Percentiles rank a stretch among this genome's conserved stretches.
phyloP scores from a whole-genome alignment of 2,113 vertebrate species.

The Tragulus kanchil region DNA sequence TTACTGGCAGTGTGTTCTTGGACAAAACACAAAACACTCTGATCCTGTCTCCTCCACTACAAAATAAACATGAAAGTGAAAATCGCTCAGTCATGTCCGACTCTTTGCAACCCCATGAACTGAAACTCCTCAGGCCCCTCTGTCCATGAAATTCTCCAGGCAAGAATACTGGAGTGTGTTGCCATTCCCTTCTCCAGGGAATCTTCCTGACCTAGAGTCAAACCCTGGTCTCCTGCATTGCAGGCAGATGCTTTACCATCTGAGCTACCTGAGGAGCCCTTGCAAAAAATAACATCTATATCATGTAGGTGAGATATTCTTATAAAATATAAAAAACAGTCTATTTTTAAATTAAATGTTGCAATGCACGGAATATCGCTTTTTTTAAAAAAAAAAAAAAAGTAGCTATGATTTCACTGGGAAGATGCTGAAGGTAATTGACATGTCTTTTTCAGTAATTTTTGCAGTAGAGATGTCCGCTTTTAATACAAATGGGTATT shows the following conservation, averaged over 20 bases:
- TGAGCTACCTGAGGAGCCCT: no score
- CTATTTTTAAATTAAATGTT: conserved; percentile 14
- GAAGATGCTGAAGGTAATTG: neutral
- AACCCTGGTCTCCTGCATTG: no score
- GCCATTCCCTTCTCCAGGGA: no score
- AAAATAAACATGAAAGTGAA: neutral
- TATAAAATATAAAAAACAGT: neutral
- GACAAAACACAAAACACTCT: neutral
- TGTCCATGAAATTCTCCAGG: no score
- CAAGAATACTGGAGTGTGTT: no score
- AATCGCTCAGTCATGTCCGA: no score
- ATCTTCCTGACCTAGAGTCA: no score
- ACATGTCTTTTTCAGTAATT: conserved; percentile 12
- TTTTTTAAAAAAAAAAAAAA: neutral
- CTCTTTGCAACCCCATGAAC: no score
- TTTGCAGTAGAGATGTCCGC: neutral
- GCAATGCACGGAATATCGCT: neutral
- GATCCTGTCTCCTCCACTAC: neutral
- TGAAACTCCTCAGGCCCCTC: no score
- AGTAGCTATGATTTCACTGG: neutral
- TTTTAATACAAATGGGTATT: neutral
- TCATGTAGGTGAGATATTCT: neutral
- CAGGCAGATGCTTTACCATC: no score
- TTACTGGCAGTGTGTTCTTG: conserved; percentile 2
- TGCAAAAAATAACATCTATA: neutral